Percentiles rank a stretch among this genome's conserved stretches.
Conservation (phyloP, 1,140 invertebrate genomes). For the Carcinoscorpius rotundicauda region DNA sequence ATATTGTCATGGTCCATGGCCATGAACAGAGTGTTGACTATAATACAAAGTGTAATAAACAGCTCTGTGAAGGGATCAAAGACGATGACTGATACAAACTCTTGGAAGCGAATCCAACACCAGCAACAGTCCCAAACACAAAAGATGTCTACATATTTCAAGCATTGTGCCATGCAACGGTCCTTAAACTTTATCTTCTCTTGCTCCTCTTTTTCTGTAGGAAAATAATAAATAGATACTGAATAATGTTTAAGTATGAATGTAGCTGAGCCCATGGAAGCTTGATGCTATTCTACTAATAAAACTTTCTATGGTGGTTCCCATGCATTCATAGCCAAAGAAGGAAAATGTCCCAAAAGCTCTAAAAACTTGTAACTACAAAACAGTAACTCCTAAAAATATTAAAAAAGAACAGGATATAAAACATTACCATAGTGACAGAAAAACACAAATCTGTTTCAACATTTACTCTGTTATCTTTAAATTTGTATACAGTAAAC, state of each 20-base stretch:
- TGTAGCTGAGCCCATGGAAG: constrained; percentile 17
- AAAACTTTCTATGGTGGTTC: too few relatives aligned
- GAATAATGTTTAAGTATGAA: constrained; percentile 24
- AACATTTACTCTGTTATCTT: too few relatives aligned
- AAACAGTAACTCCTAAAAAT: too few relatives aligned
- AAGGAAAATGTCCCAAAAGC: too few relatives aligned
- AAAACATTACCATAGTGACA: too few relatives aligned
- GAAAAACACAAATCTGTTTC: too few relatives aligned
- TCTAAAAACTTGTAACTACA: too few relatives aligned
- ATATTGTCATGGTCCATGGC: constrained; percentile 92
- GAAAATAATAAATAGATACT: constrained; percentile 27
- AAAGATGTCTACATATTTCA: constrained; percentile 77
- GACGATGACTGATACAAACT: constrained; percentile 80
- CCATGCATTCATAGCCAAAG: too few relatives aligned
- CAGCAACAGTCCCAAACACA: constrained; percentile 95
- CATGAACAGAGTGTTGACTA: constrained; percentile 97
- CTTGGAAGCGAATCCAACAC: constrained; percentile 79
- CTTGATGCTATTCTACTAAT: too few relatives aligned
- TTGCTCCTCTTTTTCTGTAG: constrained; percentile 63
- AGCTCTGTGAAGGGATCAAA: constrained; percentile 97
- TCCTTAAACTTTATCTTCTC: constrained; percentile 80
- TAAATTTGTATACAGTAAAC: too few relatives aligned
- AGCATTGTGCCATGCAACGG: constrained; percentile 54
- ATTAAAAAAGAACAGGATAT: too few relatives aligned
- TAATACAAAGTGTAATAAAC: constrained; percentile 95